A percentile compares a stretch with the other conserved stretches of the same genome.
Conservation (phyloP, 2,113 vertebrate genomes). For the Lanius collurio region DNA sequence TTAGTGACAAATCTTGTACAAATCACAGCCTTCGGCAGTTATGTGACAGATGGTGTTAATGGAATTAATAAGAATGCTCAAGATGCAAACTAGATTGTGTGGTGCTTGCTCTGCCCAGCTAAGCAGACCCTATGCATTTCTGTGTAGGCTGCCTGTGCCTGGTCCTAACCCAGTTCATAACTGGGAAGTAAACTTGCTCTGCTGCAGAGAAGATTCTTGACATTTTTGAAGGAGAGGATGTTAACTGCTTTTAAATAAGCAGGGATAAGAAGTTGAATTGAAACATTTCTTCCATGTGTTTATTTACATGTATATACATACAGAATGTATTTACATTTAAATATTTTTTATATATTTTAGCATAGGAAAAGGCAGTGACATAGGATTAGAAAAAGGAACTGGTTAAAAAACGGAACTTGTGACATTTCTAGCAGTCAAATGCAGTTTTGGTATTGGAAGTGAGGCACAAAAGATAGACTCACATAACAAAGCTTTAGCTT, state of each 20-base stretch:
- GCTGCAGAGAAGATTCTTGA: not conserved
- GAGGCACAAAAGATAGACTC: not conserved
- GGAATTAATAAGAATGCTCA: not conserved
- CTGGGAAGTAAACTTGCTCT: not conserved
- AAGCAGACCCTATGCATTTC: not conserved
- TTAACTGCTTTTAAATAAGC: not conserved
- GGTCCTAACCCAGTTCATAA: not conserved
- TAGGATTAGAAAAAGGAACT: not conserved
- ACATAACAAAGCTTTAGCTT: not conserved
- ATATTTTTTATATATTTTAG: not conserved
- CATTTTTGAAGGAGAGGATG: not conserved
- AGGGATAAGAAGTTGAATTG: not conserved
- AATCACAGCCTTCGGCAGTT: not conserved
- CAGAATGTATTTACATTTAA: not conserved
- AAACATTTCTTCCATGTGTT: not conserved
- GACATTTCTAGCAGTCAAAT: not conserved
- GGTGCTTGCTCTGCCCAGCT: not conserved
- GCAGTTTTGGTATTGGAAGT: not conserved
- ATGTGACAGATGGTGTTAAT: not conserved
- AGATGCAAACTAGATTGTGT: not conserved
- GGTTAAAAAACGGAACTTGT: not conserved
- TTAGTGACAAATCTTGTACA: not conserved
- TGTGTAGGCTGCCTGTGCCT: not conserved
- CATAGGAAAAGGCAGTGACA: not conserved
- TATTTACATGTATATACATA: not conserved